Evolutionary conservation across 2,113 vertebrate species (phyloP), one percentile per base, ranked within the genome.

Genomic region (Pongo abelii): DNA sequence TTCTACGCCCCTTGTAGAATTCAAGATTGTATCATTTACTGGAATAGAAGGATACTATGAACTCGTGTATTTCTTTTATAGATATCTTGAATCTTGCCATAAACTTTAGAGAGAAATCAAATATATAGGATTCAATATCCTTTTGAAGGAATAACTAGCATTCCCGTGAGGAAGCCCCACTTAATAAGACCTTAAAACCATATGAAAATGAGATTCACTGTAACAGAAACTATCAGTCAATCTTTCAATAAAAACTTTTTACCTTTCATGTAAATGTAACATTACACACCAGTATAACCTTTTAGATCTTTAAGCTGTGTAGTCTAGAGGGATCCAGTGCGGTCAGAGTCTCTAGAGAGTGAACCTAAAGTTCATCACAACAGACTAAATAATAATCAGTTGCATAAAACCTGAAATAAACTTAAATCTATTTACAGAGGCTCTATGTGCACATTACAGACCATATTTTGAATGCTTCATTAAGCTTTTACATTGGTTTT

Each of bases 401-500:
- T 48, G 3, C 46, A 94, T 61, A 94, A 86, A 85, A 84, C 22
- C 17, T 81, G 30, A 78, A 92, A 59, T 89, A 22, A 94, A 92
- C n/a, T 43, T 89, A 85, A 80, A 78, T 67, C 17, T 84, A 84
- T 64, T 87, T 79, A 84, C 4, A 30, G 11, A 59, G 38, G 81
- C 22, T 6, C 32, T 79, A 40, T 40, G 10, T 18, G 7, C 1
- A 22, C 4, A 94, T 52, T 27, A 61, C 50, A 93, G 38, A 88
- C 32, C 22, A 57, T 46, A 79, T 77, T n/a, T 69, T 12, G 40
- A 43, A 69, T 92, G 85, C 77, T 78, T 93, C 57, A 78, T 61
- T 40, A 87, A 93, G 32, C 20, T 85, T 50, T 96, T 87, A 95
- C 50, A 80, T 14, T 95, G 18, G 32, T 55, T 20, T 94, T 61